Percentiles rank a stretch among this genome's conserved stretches.
Conservation (phyloP, 2,797 vertebrate genomes). For the Dicrostonyx torquatus region DNA sequence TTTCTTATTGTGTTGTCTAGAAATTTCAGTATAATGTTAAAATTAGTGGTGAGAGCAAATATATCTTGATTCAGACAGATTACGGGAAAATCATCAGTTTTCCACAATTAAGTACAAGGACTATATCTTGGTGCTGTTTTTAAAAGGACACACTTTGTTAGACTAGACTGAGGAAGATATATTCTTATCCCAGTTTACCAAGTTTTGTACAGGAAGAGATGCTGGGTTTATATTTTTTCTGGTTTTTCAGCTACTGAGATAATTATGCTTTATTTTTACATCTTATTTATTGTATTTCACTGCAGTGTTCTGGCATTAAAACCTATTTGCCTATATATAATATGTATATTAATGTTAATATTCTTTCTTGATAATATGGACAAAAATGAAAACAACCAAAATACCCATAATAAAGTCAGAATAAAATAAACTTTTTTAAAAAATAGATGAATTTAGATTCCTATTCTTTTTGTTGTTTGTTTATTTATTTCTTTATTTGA, state of each 20-base stretch:
- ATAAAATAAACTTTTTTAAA: neutral
- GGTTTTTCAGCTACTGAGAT: neutral
- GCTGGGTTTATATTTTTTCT: neutral
- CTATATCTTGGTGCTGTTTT: neutral
- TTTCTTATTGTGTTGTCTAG: neutral
- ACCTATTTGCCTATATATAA: neutral
- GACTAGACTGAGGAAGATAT: neutral
- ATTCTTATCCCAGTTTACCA: neutral
- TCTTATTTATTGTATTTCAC: neutral
- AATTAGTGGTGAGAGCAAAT: neutral
- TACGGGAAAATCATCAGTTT: neutral
- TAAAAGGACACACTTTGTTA: neutral
- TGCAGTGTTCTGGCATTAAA: neutral
- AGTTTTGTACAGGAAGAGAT: neutral
- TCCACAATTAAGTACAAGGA: neutral
- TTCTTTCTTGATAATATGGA: neutral
- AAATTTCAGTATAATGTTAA: neutral
- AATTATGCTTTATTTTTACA: neutral
- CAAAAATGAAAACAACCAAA: neutral
- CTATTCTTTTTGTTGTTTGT: neutral
- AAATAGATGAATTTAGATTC: neutral
- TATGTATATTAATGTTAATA: neutral
- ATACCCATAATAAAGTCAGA: neutral
- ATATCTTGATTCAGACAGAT: neutral
- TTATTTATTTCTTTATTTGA: neutral